phyloP scores from a whole-genome alignment of 1,140 invertebrate genomes.

The Drosophila subpulchrella region DNA sequence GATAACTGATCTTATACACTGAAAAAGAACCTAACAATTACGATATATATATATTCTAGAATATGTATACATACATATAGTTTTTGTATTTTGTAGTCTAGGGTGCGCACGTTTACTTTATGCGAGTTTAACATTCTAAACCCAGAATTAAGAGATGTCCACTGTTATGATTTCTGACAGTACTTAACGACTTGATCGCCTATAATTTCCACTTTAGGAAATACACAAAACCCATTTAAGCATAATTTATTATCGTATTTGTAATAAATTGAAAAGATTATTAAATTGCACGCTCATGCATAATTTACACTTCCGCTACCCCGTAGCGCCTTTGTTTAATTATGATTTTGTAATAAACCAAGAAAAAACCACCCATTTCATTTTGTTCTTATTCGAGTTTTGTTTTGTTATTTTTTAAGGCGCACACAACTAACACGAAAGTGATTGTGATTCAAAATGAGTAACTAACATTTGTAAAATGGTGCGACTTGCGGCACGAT shows the following conservation, averaged over 20 bases:
- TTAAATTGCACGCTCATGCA: conserved; percentile 38
- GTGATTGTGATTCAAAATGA: conserved; percentile 77
- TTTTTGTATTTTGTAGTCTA: conserved; percentile 76
- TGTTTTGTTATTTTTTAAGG: conserved; percentile 5
- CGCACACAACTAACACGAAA: conserved; percentile 73
- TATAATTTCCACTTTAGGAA: conserved; percentile 39
- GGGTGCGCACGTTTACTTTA: conserved; percentile 63
- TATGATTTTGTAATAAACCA: conserved; percentile 66
- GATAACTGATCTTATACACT: conserved; percentile 60
- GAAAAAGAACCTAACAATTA: conserved; percentile 36
- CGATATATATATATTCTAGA: conserved; percentile 35
- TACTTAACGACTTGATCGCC: conserved; percentile 59
- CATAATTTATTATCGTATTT: conserved; percentile 70
- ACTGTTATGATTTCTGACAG: conserved; percentile 58
- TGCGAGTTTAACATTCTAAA: conserved; percentile 52
- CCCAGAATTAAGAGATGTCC: conserved; percentile 26
- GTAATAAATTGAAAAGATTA: conserved; percentile 43
- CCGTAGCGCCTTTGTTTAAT: conserved; percentile 51
- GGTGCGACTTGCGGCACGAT: conserved; percentile 28
- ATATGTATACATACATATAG: conserved; percentile 46
- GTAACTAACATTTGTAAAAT: conserved; percentile 76
- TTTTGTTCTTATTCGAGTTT: conserved; percentile 1
- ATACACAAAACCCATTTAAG: conserved; percentile 52
- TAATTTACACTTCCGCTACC: conserved; percentile 42
- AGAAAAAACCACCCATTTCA: conserved; percentile 31